phyloP scores from a whole-genome alignment of 2,113 vertebrate genomes.

The Heloderma charlesbogerti region DNA sequence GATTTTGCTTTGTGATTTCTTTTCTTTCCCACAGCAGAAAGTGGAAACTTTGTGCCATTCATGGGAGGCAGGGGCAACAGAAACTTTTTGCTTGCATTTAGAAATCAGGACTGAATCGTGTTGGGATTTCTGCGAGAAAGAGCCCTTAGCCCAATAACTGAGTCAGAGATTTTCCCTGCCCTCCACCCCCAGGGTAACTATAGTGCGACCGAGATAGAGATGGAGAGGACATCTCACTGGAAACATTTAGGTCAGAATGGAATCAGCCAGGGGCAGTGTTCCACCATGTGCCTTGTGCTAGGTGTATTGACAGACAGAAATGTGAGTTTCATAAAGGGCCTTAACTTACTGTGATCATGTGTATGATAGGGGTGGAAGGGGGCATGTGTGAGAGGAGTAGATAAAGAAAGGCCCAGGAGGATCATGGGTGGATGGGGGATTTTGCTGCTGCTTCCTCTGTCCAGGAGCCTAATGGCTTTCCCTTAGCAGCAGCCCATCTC shows the following conservation, averaged over 20 bases:
- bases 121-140: neutral
- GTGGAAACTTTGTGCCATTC: neutral
- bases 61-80: neutral
- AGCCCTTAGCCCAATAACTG: neutral
- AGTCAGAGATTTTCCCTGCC: neutral
- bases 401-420: neutral
- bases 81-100: neutral
- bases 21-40: neutral
- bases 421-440: neutral
- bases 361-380: neutral
- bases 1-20: neutral
- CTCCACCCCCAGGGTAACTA: neutral
- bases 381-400: neutral
- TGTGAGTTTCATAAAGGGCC: neutral
- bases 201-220: neutral
- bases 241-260: constrained; percentile 4
- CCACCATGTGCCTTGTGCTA: neutral
- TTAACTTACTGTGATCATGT: neutral
- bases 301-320: constrained; percentile 1
- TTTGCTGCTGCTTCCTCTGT: neutral
- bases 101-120: neutral
- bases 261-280: neutral
- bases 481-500: neutral
- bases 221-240: neutral
- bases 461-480: neutral